Conservation (phyloP, 1,140 invertebrate genomes). For the Holcopasites calliopsidis region DNA sequence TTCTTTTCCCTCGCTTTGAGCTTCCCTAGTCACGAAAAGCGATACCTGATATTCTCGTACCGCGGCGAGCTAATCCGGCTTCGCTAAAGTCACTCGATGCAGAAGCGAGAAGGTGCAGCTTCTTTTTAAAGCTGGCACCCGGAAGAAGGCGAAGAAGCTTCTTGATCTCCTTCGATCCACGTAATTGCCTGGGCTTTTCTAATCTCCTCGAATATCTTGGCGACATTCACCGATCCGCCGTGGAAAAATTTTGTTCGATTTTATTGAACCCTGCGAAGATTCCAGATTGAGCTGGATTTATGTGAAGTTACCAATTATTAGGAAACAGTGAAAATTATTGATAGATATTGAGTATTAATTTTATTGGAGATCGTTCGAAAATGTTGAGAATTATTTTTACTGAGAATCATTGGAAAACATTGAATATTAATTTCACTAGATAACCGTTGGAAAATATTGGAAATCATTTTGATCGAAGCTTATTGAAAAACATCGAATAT, state of each 20-base stretch:
- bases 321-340: no score
- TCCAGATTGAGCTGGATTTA: no score
- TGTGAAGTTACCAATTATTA: no score
- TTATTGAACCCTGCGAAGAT: no score
- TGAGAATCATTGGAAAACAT: no score
- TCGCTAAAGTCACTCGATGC: conserved; percentile 55
- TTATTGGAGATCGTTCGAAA: no score
- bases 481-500: no score
- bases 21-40: conserved; percentile 38
- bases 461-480: no score
- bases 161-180: conserved; percentile 10
- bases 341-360: no score
- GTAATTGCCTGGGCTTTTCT: conserved; percentile 6
- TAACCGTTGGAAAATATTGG: no score
- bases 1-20: not conserved
- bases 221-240: not conserved
- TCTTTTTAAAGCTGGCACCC: conserved; percentile 47
- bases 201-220: not conserved
- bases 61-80: conserved; percentile 57
- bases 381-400: no score
- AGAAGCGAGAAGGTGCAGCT: not conserved
- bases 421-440: no score
- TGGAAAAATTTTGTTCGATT: not conserved
- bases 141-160: not conserved
- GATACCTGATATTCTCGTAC: conserved; percentile 21